Conservation (phyloP, 2,888 invertebrate species). For the Podotricha telesiphe region DNA sequence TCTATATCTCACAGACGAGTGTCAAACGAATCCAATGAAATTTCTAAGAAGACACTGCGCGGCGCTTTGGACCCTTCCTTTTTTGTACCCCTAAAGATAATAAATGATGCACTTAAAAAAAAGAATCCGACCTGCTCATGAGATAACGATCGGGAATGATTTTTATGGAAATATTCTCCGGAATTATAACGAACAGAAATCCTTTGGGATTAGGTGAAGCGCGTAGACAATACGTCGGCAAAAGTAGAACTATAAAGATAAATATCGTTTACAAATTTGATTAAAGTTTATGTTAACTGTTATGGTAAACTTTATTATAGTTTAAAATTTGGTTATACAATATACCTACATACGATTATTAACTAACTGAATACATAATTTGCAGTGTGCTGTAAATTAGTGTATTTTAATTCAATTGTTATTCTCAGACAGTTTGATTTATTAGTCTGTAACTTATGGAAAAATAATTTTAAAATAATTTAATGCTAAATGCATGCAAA, state of each 20-base stretch:
- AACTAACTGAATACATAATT: too few relatives aligned
- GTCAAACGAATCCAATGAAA: conserved; percentile 77
- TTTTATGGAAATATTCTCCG: conserved; percentile 82
- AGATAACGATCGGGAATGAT: conserved; percentile 80
- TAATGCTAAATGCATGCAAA: too few relatives aligned
- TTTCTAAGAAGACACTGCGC: conserved; percentile 80
- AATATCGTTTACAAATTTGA: conserved; percentile 56
- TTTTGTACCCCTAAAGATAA: conserved; percentile 81
- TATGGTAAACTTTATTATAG: conserved; percentile 14
- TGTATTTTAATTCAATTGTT: background rate
- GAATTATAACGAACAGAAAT: conserved; percentile 81
- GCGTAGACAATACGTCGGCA: conserved; percentile 81
- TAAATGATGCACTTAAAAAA: conserved; percentile 80
- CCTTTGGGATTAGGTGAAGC: conserved; percentile 79
- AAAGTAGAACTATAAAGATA: conserved; percentile 54
- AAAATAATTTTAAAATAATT: too few relatives aligned
- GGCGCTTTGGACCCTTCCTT: conserved; percentile 77
- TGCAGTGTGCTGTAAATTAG: too few relatives aligned
- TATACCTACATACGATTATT: too few relatives aligned
- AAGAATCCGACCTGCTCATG: conserved; percentile 80
- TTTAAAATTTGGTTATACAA: too few relatives aligned
- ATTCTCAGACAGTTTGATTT: background rate
- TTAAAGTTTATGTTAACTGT: conserved; percentile 45
- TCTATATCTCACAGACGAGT: conserved; percentile 78
- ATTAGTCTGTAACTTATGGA: too few relatives aligned